Conservation (phyloP, 2,888 invertebrate species). For the Mongoloraphidia duomilia region DNA sequence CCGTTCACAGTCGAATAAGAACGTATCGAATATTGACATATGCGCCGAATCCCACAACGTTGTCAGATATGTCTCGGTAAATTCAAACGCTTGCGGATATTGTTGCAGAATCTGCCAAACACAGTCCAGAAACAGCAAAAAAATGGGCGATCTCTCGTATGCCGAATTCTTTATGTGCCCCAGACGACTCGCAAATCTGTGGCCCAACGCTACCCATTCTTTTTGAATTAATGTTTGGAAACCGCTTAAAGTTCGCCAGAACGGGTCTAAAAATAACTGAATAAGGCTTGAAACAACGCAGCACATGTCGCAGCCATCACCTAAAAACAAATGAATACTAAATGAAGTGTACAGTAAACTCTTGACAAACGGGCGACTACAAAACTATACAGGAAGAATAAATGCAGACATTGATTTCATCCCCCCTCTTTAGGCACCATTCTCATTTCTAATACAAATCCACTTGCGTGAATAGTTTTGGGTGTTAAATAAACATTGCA, state of each 20-base stretch:
- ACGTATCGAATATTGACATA: constrained; percentile 81
- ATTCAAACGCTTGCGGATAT: constrained; percentile 80
- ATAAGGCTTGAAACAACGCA: constrained; percentile 75
- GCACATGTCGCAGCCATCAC: constrained; percentile 76
- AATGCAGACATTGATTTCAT: too few relatives aligned
- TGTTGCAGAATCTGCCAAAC: constrained; percentile 84
- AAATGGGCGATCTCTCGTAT: constrained; percentile 64
- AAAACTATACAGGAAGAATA: too few relatives aligned
- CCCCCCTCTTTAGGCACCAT: too few relatives aligned
- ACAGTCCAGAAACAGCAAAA: constrained; percentile 85
- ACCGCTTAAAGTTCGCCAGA: constrained; percentile 67
- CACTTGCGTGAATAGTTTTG: too few relatives aligned
- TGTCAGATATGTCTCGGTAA: constrained; percentile 83
- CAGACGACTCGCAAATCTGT: constrained; percentile 50
- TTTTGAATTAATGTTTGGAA: constrained; percentile 86
- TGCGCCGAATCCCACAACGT: constrained; percentile 84
- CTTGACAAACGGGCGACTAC: too few relatives aligned
- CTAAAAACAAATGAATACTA: constrained; percentile 30
- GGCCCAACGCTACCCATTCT: constrained; percentile 88
- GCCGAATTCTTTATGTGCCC: constrained; percentile 45
- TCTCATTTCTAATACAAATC: too few relatives aligned
- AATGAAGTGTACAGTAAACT: too few relatives aligned
- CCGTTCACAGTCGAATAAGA: constrained; percentile 76
- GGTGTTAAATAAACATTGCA: too few relatives aligned
- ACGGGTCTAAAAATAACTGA: constrained; percentile 74